A percentile compares a stretch with the other conserved stretches of the same genome.
These are phyloP conservation scores for Melopsittacus undulatus DNA, from an alignment of 2,797 vertebrate genomes.

Conservation along the genomic window DNA sequence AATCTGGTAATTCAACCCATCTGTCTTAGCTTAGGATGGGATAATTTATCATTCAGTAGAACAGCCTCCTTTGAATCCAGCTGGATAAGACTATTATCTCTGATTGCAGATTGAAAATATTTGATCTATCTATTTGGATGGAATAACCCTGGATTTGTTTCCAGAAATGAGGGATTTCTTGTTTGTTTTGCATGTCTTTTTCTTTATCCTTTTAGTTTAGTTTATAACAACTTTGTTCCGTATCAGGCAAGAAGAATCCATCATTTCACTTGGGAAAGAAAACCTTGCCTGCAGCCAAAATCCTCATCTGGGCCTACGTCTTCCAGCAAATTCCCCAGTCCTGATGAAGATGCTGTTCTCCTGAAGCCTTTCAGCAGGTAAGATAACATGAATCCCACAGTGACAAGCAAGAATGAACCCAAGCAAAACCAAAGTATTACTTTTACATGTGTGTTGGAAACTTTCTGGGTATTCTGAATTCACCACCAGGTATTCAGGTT, in stretches of 20 bases:
- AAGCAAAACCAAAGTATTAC: not conserved
- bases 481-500: not conserved
- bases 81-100: not conserved
- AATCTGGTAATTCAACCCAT: not conserved
- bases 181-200: not conserved
- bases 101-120: not conserved
- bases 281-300: not conserved
- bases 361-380: not conserved
- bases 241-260: not conserved
- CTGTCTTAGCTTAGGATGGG: not conserved
- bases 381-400: not conserved
- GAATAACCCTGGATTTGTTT: not conserved
- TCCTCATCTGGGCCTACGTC: not conserved
- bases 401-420: not conserved
- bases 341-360: not conserved
- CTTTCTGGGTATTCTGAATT: not conserved
- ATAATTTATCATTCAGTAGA: not conserved
- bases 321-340: not conserved
- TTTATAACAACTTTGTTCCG: not conserved
- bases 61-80: not conserved
- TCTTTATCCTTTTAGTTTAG: not conserved
- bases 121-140: not conserved
- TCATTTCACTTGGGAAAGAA: not conserved
- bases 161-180: not conserved
- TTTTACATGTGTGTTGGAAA: not conserved